Evolutionary conservation across 2,888 invertebrate species (phyloP).

Genomic region (Lingula anatina): DNA sequence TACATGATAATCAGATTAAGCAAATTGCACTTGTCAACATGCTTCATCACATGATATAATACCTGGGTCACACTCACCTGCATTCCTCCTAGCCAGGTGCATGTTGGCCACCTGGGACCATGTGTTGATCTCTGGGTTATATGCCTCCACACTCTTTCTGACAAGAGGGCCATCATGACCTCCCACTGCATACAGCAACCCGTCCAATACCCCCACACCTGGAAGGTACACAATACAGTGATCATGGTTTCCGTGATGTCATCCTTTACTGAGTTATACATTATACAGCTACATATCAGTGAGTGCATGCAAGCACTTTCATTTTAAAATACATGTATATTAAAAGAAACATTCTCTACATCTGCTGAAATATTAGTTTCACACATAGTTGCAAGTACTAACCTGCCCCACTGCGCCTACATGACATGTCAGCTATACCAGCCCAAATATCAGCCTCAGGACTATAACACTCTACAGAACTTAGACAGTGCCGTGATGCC

Average conservation of each 20-base stretch:
- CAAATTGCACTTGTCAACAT: too few species aligned
- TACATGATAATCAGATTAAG: too few species aligned
- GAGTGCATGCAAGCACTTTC: too few species aligned
- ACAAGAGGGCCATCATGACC: constrained; percentile 95
- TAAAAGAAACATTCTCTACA: too few species aligned
- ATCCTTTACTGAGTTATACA: too few species aligned
- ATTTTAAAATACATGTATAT: too few species aligned
- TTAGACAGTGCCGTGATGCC: constrained; percentile 82
- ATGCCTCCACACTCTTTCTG: constrained; percentile 87
- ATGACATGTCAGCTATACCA: constrained; percentile 79
- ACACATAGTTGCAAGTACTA: too few species aligned
- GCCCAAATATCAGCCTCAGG: constrained; percentile 80
- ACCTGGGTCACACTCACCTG: constrained; percentile 60
- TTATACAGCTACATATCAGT: too few species aligned
- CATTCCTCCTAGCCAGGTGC: constrained; percentile 85
- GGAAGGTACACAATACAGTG: too few species aligned
- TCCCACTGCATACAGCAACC: constrained; percentile 85
- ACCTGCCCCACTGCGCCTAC: constrained; percentile 71
- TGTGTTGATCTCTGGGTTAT: constrained; percentile 67
- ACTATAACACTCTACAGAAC: constrained; percentile 84
- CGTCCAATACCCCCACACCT: constrained; percentile 85
- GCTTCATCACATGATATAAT: too few species aligned
- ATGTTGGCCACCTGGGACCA: constrained; percentile 84
- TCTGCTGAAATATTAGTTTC: too few species aligned
- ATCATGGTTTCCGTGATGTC: too few species aligned